Conservation (phyloP, 2,888 invertebrate genomes). For the Tuberolachnus salignus region DNA sequence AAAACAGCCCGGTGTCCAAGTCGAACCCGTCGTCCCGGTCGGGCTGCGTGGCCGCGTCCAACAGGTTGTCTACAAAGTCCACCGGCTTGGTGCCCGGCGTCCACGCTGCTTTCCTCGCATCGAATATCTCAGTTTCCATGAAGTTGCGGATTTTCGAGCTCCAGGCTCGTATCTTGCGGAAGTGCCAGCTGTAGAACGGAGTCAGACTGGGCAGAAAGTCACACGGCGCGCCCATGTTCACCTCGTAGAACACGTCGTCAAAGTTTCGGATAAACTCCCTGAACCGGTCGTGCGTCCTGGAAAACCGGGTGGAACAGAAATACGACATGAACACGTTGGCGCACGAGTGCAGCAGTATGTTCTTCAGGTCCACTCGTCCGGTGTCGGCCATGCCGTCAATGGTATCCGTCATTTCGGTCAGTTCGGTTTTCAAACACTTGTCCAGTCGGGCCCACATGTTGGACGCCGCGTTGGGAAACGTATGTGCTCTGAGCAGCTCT, state of each 20-base stretch:
- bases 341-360: conserved; percentile 65
- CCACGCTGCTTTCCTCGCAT: conserved; percentile 64
- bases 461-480: conserved; percentile 69
- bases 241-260: conserved; percentile 72
- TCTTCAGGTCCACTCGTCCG: conserved; percentile 62
- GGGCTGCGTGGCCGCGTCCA: conserved; percentile 65
- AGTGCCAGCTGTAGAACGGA: conserved; percentile 66
- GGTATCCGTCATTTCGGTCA: conserved; percentile 48
- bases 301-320: conserved; percentile 68
- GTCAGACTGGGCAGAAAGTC: conserved; percentile 71
- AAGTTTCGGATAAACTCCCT: conserved; percentile 66
- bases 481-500: conserved; percentile 68
- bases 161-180: conserved; percentile 65
- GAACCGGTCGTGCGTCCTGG: conserved; percentile 64
- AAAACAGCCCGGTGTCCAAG: conserved; percentile 67
- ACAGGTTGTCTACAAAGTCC: conserved; percentile 69
- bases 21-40: conserved; percentile 62
- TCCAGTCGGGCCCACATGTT: conserved; percentile 64
- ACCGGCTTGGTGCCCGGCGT: conserved; percentile 60
- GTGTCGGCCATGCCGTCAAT: conserved; percentile 59
- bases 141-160: conserved; percentile 67
- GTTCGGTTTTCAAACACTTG: conserved; percentile 51
- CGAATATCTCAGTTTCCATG: conserved; percentile 65
- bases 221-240: conserved; percentile 72
- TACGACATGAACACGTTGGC: conserved; percentile 70